A percentile compares a stretch with the other conserved stretches of the same genome.
These are phyloP conservation scores for Catharus ustulatus DNA, from an alignment of 2,797 vertebrate species.

Conservation along the genomic window DNA sequence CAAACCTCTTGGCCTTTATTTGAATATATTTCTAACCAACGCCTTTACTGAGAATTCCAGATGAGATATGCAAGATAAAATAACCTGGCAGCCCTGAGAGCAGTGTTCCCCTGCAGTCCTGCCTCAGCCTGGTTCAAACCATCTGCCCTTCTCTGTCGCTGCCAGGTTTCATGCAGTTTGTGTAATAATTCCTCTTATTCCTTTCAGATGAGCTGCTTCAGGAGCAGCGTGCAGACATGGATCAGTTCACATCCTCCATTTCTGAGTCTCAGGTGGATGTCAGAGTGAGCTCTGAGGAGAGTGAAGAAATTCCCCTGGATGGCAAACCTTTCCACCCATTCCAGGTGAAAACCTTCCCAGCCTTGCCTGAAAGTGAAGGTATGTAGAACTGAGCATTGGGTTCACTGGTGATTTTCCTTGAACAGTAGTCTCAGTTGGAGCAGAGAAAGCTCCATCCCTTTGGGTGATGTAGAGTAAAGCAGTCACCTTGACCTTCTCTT, in stretches of 20 bases:
- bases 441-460: not conserved
- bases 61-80: not conserved
- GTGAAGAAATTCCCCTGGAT: constrained; percentile 83
- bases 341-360: constrained; percentile 91
- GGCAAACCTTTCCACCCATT: constrained; percentile 89
- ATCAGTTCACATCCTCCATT: constrained; percentile 94
- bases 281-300: constrained; percentile 91
- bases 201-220: constrained; percentile 90
- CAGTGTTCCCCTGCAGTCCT: not conserved
- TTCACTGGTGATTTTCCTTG: not conserved
- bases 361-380: constrained; percentile 89
- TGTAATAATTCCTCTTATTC: not conserved
- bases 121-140: not conserved
- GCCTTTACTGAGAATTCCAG: not conserved
- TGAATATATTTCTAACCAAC: not conserved
- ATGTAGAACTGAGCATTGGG: constrained; percentile 9
- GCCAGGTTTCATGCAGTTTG: not conserved
- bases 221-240: constrained; percentile 93
- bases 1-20: not conserved
- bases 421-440: not conserved
- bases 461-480: not conserved
- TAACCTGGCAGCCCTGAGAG: not conserved
- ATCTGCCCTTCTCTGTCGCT: constrained; percentile 6
- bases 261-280: constrained; percentile 91
- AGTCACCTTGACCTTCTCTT: not conserved